Evolutionary conservation across 2,113 vertebrate genomes (phyloP).

Genomic region (Gymnorhina tibicen): DNA sequence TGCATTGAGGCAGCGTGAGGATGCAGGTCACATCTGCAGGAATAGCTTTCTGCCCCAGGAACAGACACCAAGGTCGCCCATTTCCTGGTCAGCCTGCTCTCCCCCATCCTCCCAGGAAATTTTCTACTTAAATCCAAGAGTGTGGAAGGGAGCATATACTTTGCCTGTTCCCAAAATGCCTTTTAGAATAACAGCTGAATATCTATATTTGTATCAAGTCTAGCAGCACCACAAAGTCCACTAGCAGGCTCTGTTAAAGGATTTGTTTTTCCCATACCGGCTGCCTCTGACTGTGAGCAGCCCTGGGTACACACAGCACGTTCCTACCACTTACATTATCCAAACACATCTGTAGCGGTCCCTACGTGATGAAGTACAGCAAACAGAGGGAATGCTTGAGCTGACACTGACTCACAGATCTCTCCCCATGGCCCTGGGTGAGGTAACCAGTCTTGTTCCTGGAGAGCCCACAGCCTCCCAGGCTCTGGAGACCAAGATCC

Average conservation of each 20-base stretch:
- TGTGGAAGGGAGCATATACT: not conserved
- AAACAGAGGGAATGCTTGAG: not conserved
- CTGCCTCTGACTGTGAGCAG: not conserved
- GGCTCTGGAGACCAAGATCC: not conserved
- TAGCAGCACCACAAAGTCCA: not conserved
- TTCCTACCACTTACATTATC: not conserved
- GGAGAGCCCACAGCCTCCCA: not conserved
- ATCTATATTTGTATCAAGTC: not conserved
- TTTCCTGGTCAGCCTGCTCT: not conserved
- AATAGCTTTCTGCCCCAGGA: not conserved
- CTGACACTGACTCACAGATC: not conserved
- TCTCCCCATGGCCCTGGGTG: not conserved
- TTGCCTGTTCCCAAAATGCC: not conserved
- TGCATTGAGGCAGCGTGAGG: fast-evolving
- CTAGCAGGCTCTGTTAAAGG: not conserved
- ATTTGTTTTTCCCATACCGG: not conserved
- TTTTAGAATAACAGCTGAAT: conserved; percentile 5
- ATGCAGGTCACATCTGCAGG: not conserved
- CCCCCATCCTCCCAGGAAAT: not conserved
- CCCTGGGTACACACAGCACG: not conserved
- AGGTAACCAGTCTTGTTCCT: not conserved
- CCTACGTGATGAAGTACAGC: not conserved
- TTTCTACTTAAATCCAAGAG: not conserved
- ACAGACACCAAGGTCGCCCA: not conserved
- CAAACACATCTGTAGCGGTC: not conserved